Base-by-base conservation (phyloP, 2,113 vertebrate genomes). In the Aplodontia rufa region DNA sequence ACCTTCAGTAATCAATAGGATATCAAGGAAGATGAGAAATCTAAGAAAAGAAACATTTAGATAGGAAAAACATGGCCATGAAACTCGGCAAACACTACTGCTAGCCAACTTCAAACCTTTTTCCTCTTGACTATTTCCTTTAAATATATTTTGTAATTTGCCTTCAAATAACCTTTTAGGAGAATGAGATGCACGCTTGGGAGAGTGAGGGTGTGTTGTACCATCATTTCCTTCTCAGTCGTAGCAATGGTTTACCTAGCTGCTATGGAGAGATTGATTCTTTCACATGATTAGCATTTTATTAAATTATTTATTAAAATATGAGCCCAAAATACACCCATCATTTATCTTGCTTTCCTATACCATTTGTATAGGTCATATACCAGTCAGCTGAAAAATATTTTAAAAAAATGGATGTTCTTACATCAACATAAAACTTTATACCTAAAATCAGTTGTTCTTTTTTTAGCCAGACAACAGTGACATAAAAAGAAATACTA, bases 291-390 rank as follows among this genome's bases (percentile, higher is more conserved):
- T 45, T 49, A 60, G 30, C 53, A 71, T 80, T 94, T 89, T 74
- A 53, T 72, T 92, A 60, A 90, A 51, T 91, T 28, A 32, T 84
- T 96, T 69, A 78, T 96, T 72, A 26, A 26, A 72, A 91, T 78
- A 82, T 4, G 30, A 79, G 62, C 35, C 35, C 55, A 58, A 76
- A 66, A 93, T 37, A 47, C 2, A 32, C 28, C 28, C 8, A n/a
- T 82, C n/a, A 76, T 90, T 94, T 69, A 72, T 80, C 51, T 90
- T 91, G 72, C 49, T 95, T 95, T 47, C 51, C 35, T 5, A 14
- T 62, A 40, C 9, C 6, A 20, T 30, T 95, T 80, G 32, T 83
- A 76, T 42, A 69, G 37, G 20, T 66, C 51, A 60, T 51, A 32
- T 79, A 47, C 91, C 78, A 91, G 60, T 71, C 37, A 81, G 0